Evolutionary conservation across 2,888 invertebrate genomes (phyloP), one percentile per base, ranked within the genome.

Genomic region (Eulithis prunata): DNA sequence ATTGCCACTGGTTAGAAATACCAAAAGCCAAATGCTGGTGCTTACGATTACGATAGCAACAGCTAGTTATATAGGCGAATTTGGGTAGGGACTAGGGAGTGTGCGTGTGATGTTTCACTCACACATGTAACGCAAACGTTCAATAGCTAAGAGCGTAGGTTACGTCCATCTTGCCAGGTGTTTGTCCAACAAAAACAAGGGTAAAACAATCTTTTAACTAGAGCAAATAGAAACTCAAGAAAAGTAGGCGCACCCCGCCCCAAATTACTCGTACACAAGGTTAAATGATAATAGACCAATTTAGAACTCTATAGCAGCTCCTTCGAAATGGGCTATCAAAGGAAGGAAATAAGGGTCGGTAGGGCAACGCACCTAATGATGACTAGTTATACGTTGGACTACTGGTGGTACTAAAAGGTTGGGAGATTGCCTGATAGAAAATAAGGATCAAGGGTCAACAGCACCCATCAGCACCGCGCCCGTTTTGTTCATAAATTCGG

Each of bases 221-320:
- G 66, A 66, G 66, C 66, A 69, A 71, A 71, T 68, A 72, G 63
- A 60, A 67, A 68, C 64, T 60, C 63, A 59, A 68, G 60, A 64
- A 68, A 68, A 69, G 62, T 21, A 1, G 62, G 57, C 51, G 21
- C 53, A 53, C 66, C 57, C 55, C 60, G 38, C 64, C 66, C 69
- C 58, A 63, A 69, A 69, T 68, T 69, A 64, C 66, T 66, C 66
- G 55, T 68, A 68, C 69, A 72, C 73, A 71, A 71, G 72, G 73
- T 72, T 69, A 71, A 74, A 71, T 69, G 75, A 72, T 75, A 72
- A 72, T 71, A 68, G 75, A 64, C 72, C 72, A 74, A 75, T 75
- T 75, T 70, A 66, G 67, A 68, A 55, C 68, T 66, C 68, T 62
- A 21, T 21, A 68, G 63, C 63, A 68, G 64, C 69, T 69, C 68